These are phyloP conservation scores for Pangasianodon gigas DNA, from an alignment of 2,113 vertebrate species.

Conservation along the genomic window DNA sequence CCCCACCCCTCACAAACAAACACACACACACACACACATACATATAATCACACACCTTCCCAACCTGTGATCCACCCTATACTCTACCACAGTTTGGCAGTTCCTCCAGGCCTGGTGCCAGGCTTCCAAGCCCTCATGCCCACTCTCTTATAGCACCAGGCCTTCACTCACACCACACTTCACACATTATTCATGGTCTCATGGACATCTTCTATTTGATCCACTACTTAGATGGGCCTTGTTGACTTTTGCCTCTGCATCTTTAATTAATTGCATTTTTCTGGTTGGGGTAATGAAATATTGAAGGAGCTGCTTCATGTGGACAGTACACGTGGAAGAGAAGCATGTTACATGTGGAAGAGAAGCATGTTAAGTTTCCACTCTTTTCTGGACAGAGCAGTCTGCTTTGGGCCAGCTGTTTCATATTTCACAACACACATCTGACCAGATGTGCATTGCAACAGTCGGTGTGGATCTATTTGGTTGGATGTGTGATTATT, in stretches of 20 bases:
- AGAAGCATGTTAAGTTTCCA: constrained; percentile 17
- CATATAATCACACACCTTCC: background rate
- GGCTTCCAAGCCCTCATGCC: constrained; percentile 50
- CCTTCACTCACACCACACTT: constrained; percentile 62
- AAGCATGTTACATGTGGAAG: constrained; percentile 23
- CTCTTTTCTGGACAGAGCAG: constrained; percentile 20
- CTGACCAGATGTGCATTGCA: constrained; percentile 26
- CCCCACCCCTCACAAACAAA: background rate
- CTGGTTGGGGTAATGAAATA: constrained; percentile 77
- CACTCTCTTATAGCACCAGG: constrained; percentile 55
- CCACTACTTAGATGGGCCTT: constrained; percentile 72
- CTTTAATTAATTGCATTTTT: constrained; percentile 77
- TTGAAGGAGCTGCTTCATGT: constrained; percentile 68
- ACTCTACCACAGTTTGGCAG: constrained; percentile 13
- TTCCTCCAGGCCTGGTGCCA: constrained; percentile 28
- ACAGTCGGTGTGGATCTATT: constrained; percentile 12
- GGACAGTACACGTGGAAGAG: constrained; percentile 10
- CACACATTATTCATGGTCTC: constrained; percentile 78
- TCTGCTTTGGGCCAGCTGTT: constrained; percentile 40
- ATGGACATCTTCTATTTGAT: constrained; percentile 79
- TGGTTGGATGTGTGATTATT: constrained; percentile 18
- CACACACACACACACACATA: background rate
- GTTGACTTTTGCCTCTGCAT: constrained; percentile 70
- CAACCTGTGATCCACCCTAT: background rate
- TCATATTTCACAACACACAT: constrained; percentile 32